Evolutionary conservation across 2,888 invertebrate genomes (phyloP).

Genomic region (Sicus ferrugineus): DNA sequence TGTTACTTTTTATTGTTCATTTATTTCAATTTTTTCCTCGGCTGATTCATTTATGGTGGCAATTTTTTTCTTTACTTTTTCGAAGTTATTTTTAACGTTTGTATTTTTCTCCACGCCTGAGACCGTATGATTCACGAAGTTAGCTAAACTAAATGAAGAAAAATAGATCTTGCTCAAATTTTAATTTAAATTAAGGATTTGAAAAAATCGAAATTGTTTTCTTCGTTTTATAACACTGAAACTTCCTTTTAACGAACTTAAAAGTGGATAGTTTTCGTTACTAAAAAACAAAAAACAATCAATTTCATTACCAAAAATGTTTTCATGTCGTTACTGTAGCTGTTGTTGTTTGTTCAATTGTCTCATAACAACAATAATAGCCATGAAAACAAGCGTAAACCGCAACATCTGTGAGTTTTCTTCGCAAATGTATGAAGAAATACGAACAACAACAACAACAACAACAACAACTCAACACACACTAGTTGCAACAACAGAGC

Average conservation of each 20-base stretch:
- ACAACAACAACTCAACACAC: slow-evolving; percentile 27
- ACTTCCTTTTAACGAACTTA: not conserved
- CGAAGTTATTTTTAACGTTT: not conserved
- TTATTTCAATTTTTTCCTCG: not conserved
- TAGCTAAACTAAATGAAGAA: too few species aligned
- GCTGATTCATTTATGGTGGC: not conserved
- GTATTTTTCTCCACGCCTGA: not conserved
- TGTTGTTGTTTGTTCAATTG: too few species aligned
- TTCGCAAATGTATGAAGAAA: not conserved
- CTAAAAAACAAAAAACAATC: not conserved
- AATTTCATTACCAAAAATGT: not conserved
- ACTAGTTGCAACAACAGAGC: too few species aligned
- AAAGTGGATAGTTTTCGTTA: not conserved
- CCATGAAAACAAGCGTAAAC: too few species aligned
- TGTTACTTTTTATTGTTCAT: not conserved
- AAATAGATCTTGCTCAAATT: not conserved
- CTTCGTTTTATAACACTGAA: not conserved
- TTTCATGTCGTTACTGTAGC: too few species aligned
- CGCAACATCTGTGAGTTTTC: too few species aligned
- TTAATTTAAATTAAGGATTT: not conserved
- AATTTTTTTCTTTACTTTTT: not conserved
- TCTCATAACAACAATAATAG: too few species aligned
- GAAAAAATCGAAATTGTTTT: not conserved
- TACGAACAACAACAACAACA: slow-evolving; percentile 27
- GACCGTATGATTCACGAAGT: slow-evolving; percentile 6